Conservation (phyloP, 1,140 invertebrate genomes). For the Aphelenchoides avenae region DNA sequence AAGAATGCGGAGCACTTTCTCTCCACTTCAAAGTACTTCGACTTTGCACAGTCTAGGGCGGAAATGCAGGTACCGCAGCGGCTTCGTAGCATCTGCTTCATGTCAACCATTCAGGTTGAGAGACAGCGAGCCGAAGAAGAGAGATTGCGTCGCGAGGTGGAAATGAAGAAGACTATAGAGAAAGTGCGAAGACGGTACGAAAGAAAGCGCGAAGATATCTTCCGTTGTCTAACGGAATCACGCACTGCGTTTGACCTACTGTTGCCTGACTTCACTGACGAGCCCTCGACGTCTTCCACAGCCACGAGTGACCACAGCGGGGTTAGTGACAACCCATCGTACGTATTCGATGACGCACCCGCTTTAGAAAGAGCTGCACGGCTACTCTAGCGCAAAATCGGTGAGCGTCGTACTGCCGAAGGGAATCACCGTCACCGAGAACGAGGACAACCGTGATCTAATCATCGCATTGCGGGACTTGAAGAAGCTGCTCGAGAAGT, state of each 20-base stretch:
- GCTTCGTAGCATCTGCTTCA: conserved; percentile 13
- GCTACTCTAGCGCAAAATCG: background rate
- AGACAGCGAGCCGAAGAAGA: conserved; percentile 38
- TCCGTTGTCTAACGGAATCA: conserved; percentile 31
- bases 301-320: no score
- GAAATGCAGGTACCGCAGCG: conserved; percentile 30
- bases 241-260: conserved; percentile 35
- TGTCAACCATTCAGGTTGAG: conserved; percentile 27
- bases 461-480: conserved; percentile 24
- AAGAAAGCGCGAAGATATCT: conserved; percentile 32
- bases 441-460: conserved; percentile 20
- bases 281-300: no score
- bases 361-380: conserved; percentile 26
- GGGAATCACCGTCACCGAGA: conserved; percentile 15
- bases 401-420: conserved; percentile 13
- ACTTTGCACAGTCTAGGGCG: conserved; percentile 24
- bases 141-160: conserved; percentile 28
- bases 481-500: conserved; percentile 13
- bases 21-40: conserved; percentile 37
- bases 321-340: no score
- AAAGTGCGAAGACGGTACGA: conserved; percentile 25
- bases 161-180: conserved; percentile 27
- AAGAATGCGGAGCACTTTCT: conserved; percentile 39
- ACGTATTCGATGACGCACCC: no score
- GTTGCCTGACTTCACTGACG: conserved; percentile 41